phyloP scores from a whole-genome alignment of 2,113 vertebrate genomes.

The Bufo gargarizans region DNA sequence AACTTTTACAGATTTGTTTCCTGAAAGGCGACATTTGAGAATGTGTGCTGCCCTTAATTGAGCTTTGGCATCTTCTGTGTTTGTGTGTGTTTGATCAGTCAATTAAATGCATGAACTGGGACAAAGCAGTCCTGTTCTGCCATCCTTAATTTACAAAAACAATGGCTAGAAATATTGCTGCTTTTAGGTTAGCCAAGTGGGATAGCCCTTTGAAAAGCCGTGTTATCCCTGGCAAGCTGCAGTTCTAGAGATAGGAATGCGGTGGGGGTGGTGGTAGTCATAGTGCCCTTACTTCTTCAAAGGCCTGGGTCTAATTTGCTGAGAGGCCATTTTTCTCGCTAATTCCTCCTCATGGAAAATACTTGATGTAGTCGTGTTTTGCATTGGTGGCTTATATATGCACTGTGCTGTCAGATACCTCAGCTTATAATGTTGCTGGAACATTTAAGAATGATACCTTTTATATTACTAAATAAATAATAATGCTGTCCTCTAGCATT shows the following conservation, averaged over 20 bases:
- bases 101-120: constrained; percentile 10
- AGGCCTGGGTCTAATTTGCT: neutral
- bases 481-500: neutral
- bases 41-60: neutral
- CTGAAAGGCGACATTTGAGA: neutral
- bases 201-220: constrained; percentile 17
- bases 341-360: neutral
- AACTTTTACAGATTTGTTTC: neutral
- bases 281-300: constrained; percentile 42
- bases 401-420: neutral
- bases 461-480: neutral
- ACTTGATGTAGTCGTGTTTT: constrained; percentile 38
- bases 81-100: neutral
- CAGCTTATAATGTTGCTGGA: neutral
- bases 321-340: constrained; percentile 13
- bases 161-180: constrained; percentile 20
- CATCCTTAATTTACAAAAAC: constrained; percentile 32
- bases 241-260: constrained; percentile 34
- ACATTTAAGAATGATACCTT: neutral
- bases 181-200: constrained; percentile 7
- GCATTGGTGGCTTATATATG: neutral
- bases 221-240: neutral
- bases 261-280: constrained; percentile 24
- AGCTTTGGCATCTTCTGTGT: neutral
- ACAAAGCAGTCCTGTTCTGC: neutral